These are phyloP conservation scores for Atherinosoma microstoma DNA, from an alignment of 2,797 vertebrate species.

Conservation along the genomic window DNA sequence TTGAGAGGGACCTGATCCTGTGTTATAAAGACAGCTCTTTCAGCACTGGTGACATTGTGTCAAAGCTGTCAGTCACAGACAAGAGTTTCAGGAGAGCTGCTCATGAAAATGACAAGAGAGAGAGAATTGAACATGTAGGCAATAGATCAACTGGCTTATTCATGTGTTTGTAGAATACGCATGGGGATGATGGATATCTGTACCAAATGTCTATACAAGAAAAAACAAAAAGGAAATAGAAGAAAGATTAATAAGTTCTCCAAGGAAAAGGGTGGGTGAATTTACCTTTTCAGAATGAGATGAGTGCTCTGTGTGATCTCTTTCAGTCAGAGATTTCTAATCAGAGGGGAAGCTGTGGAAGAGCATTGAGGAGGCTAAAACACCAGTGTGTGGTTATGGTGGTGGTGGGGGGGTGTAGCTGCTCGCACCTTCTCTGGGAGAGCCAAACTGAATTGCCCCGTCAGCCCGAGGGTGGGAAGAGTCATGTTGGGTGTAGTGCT, in stretches of 20 bases:
- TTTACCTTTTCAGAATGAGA: background rate
- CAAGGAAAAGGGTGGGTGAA: background rate
- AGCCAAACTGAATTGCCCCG: conserved; percentile 28
- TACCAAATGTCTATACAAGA: background rate
- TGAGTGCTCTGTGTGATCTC: background rate
- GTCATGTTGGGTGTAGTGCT: conserved; percentile 40
- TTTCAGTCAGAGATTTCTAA: conserved; percentile 1
- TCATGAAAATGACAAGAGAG: background rate
- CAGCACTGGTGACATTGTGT: conserved; percentile 25
- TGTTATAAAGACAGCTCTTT: conserved; percentile 47
- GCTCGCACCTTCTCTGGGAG: conserved; percentile 32
- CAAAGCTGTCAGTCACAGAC: conserved; percentile 28
- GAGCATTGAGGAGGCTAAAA: conserved; percentile 21
- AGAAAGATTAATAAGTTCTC: background rate
- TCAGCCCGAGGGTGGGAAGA: conserved; percentile 28
- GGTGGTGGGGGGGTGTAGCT: conserved; percentile 28
- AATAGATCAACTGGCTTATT: background rate
- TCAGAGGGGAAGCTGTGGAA: background rate
- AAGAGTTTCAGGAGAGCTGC: background rate
- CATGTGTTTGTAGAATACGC: background rate
- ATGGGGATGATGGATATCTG: background rate
- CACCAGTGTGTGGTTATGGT: background rate
- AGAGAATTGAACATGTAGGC: conserved; percentile 4
- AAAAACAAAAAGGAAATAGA: background rate
- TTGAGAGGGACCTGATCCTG: conserved; percentile 43